phyloP scores from a whole-genome alignment of 2,113 vertebrate species.

The Oryzias javanicus region DNA sequence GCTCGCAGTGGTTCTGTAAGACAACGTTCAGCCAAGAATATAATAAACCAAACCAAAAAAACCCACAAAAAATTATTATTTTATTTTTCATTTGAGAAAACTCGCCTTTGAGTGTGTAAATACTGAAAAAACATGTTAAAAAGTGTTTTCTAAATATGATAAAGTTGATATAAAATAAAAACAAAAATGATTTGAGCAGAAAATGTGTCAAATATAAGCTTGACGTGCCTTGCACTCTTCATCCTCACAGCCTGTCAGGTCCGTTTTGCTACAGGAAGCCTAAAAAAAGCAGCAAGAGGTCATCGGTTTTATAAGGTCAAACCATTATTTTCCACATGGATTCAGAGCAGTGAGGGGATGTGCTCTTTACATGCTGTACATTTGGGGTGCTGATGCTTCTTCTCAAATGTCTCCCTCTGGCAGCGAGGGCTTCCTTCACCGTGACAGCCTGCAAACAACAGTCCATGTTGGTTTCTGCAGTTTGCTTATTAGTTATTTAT shows the following conservation, averaged over 20 bases:
- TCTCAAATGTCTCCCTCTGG: conserved; percentile 88
- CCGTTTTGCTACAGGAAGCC: conserved; percentile 87
- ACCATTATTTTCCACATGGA: conserved; percentile 10
- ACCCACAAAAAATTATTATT: no score
- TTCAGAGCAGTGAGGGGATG: conserved; percentile 13
- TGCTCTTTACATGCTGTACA: conserved; percentile 85
- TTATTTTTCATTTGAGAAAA: no score
- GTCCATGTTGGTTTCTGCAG: neutral
- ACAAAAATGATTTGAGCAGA: no score
- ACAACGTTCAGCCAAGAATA: neutral
- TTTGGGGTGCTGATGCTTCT: conserved; percentile 94
- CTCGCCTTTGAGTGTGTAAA: no score
- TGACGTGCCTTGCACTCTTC: conserved; percentile 78
- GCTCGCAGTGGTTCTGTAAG: conserved; percentile 85
- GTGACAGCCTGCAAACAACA: conserved; percentile 84
- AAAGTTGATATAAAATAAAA: no score
- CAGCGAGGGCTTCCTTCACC: conserved; percentile 88
- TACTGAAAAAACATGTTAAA: no score
- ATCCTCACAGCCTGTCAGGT: conserved; percentile 86
- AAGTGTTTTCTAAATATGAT: no score
- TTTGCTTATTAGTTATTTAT: neutral
- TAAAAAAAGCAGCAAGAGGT: conserved; percentile 52
- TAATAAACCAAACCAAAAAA: neutral
- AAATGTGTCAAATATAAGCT: neutral
- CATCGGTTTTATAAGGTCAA: neutral